Base-by-base conservation (phyloP, 2,797 vertebrate genomes). In the Danio tinwini region DNA sequence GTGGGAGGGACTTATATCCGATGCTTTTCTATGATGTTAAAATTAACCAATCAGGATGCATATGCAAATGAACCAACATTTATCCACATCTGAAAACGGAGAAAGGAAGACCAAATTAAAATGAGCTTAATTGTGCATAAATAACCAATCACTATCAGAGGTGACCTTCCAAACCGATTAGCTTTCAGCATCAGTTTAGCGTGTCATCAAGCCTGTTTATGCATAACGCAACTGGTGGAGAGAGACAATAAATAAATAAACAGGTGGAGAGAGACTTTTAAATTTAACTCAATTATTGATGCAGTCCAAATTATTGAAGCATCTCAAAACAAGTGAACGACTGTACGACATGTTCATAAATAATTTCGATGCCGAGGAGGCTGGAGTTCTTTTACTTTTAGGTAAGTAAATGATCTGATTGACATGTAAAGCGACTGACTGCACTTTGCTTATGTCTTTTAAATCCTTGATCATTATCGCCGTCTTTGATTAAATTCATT, bases 171-270 rank as follows among this genome's bases (percentile, higher is more conserved):
- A 42, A 78, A 78, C 7, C 8, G 29, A 61, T 74, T 63, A 50
- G 44, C 64, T 70, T 78, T 21, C 17, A 42, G 49, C 47, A 53
- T 44, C 6, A 47, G 6, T 76, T 56, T 37, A 53, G 39, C 14
- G 40, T 29, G 17, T 63, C 12, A 63, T 76, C 53, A 69, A 56
- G 9, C 42, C 40, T 44, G 49, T 13, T 64, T 76, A 19, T 67
- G 55, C n/a, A 59, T 50, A 50, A 78, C 65, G 45, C 76, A 78
- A 78, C 29, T 61, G 55, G 76, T 78, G 47, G 55, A 77, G 53
- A 55, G 39, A 76, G 37, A 76, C 49, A 68, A 78, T 70, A 70
- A 78, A 78, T 70, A 61, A 61, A 49, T 61, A 76, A 56, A 68
- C 14, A 77, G 50, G 52, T 55, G 50, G 56, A 63, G 58, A 50